A percentile compares a stretch with the other conserved stretches of the same genome.
Conservation (phyloP, 2,888 invertebrate species). For the Toxonevra muliebris region DNA sequence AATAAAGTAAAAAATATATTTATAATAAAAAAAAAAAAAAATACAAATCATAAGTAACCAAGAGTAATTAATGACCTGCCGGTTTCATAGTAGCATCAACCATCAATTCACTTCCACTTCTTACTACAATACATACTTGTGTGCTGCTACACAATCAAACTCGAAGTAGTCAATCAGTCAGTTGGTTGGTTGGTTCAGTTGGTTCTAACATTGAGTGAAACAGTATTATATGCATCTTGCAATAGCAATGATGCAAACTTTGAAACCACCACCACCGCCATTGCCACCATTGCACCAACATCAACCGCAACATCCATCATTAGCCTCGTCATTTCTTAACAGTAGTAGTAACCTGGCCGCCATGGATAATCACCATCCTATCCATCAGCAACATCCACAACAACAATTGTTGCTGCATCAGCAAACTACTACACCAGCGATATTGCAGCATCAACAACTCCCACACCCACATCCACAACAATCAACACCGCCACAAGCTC, state of each 20-base stretch:
- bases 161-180: too few relatives aligned
- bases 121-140: too few relatives aligned
- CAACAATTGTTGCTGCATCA: constrained; percentile 43
- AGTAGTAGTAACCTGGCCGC: constrained; percentile 44
- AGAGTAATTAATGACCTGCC: too few relatives aligned
- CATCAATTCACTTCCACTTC: too few relatives aligned
- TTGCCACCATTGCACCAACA: constrained; percentile 38
- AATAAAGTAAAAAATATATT: too few relatives aligned
- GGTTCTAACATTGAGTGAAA: too few relatives aligned
- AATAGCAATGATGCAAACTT: constrained; percentile 62
- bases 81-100: too few relatives aligned
- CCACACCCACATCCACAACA: constrained; percentile 40
- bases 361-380: constrained; percentile 53
- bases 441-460: constrained; percentile 35
- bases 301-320: constrained; percentile 40
- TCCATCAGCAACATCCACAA: constrained; percentile 41
- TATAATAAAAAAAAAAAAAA: too few relatives aligned
- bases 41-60: too few relatives aligned
- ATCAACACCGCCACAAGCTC: constrained; percentile 33
- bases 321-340: constrained; percentile 40
- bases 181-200: too few relatives aligned
- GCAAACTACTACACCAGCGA: constrained; percentile 50
- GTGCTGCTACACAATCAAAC: too few relatives aligned
- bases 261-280: constrained; percentile 58
- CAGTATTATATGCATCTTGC: constrained; percentile 48